Evolutionary conservation across 1,140 invertebrate genomes (phyloP), one percentile per base, ranked within the genome.

Genomic region (Sinonovacula constricta): DNA sequence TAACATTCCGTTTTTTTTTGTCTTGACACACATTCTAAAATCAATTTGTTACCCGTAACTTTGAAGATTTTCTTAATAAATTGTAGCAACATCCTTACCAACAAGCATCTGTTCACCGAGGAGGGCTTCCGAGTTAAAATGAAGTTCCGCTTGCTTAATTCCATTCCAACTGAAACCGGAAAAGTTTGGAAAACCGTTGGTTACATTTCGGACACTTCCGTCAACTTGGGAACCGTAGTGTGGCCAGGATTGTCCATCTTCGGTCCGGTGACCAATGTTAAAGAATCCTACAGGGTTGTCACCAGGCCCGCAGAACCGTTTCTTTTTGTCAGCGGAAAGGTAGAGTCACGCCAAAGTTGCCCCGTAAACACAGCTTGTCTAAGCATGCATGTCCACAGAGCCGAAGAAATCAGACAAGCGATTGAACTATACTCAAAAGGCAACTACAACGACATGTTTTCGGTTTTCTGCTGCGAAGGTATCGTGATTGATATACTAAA

Each of bases 391-490:
- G 94, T 93, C 22, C 93, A 79, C 24, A 74, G 81, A 26, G 85
- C 80, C 4, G 70, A 76, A 15, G 80, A 83, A 28, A 67, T 90
- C 10, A 79, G 83, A 3, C 53, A 30, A 31, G 63, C 34, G 12
- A 65, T 83, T 0, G 81, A 85, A 7, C 81, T 86, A 24, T 83
- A 85, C n/a, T 56, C 80, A 62, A 76, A 62, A 34, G 65, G 74
- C 15, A 57, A 53, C 26, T 62, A 78, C 78, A 63, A 85, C 36
- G 60, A 77, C 56, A 54, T 71, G 5, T 93, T 93, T 81, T 86
- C 89, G 15, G 80, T 95, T 1, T 94, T 94, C 81, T 98, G 97
- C 86, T 98, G 96, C 88, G 96, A 96, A 67, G 97, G 96, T n/a
- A 92, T 97, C 31, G 93, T 95, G 10, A 96, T 98, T 92, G 96